phyloP scores from a whole-genome alignment of 2,888 invertebrate genomes.

The Tachina grossa region DNA sequence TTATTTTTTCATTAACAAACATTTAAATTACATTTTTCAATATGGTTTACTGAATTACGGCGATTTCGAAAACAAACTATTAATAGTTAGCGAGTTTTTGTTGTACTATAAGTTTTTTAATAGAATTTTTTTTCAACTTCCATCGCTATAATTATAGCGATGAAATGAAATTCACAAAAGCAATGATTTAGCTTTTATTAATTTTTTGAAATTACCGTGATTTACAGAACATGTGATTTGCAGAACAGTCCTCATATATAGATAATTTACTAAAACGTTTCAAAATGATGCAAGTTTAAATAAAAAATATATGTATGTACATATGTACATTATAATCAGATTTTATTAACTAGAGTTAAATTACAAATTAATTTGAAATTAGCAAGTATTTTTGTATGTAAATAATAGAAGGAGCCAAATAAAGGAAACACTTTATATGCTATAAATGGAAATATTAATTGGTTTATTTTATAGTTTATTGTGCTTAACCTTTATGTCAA shows the following conservation, averaged over 20 bases:
- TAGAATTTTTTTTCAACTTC: no score
- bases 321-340: slow-evolving; percentile 18
- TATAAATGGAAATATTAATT: background rate
- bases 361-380: slow-evolving; percentile 37
- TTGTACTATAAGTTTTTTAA: no score
- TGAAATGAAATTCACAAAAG: no score
- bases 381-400: slow-evolving; percentile 58
- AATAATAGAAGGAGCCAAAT: slow-evolving; percentile 39
- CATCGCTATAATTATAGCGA: no score
- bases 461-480: background rate
- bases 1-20: slow-evolving; percentile 2
- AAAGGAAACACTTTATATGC: slow-evolving; percentile 12
- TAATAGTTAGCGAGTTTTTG: no score
- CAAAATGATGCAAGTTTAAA: background rate
- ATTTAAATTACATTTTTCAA: background rate
- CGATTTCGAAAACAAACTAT: no score
- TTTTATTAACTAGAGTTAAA: slow-evolving; percentile 43
- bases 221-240: no score
- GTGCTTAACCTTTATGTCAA: no score
- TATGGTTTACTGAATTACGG: background rate
- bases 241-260: no score
- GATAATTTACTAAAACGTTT: no score
- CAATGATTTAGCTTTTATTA: no score
- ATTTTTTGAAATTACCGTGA: no score
- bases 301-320: slow-evolving; percentile 21